Evolutionary conservation across 2,113 vertebrate species (phyloP), one percentile per base, ranked within the genome.

Genomic region (Protomyctophum bolini): DNA sequence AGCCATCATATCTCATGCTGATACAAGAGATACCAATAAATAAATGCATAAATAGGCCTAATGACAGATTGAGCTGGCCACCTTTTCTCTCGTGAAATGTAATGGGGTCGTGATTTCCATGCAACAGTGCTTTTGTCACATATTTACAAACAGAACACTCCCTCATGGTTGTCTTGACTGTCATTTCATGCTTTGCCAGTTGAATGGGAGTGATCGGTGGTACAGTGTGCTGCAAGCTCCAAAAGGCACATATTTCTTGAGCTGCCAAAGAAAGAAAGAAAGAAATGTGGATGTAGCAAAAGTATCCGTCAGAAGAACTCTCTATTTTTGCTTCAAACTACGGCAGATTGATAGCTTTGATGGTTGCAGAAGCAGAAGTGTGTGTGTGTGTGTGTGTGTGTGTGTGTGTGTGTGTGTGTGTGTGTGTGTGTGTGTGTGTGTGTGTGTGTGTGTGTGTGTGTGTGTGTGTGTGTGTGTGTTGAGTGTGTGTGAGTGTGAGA

Each of bases 261-360:
- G 81, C 85, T 72, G 77, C 70, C 77, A 82, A 89, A 21, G 21
- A 21, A 21, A 21, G 21, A 87, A 86, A 86, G 87, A 88, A 79
- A 77, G 84, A 86, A 81, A 60, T 63, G 77, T 64, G 76, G 85
- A 87, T 76, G 76, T 60, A 77, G 76, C 76, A 83, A 87, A 89
- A 85, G 83, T 77, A 86, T 86, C 88, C 78, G 73, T 86, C 80
- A 86, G 86, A 89, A 77, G 47, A 49, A 78, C 71, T 80, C 76
- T 61, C 69, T 60, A 49, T 77, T 83, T 78, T 78, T 56, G 82
- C 89, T 81, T 58, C 10, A 50, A 86, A 83, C 80, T 68, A 63
- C 11, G n/a, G 75, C 83, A 85, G 75, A 91, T 88, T 87, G 85
- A 91, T 85, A 84, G 80, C 81, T 83, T 70, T 72, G 86, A 89